Percentiles rank a stretch among this genome's conserved stretches.
Evolutionary conservation across 2,797 vertebrate genomes (phyloP).

Genomic region (Alcedo quadribrachys): DNA sequence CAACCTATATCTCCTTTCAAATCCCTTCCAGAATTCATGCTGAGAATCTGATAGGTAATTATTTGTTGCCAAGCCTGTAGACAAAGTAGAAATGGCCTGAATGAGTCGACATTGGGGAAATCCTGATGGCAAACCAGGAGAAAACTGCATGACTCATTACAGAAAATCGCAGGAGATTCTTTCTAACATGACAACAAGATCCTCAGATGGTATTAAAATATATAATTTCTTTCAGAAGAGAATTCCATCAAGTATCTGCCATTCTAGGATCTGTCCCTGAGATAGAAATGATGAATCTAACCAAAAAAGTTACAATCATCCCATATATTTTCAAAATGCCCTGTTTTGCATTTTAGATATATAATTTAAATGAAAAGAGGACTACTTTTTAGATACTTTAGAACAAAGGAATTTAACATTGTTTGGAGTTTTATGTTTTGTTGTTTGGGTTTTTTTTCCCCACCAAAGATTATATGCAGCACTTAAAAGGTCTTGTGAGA

Average conservation of each 20-base stretch:
- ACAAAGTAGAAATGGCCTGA: not conserved
- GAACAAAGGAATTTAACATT: not conserved
- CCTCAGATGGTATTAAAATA: not conserved
- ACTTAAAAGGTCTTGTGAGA: not conserved
- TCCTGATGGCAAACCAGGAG: not conserved
- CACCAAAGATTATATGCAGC: not conserved
- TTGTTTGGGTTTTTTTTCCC: not conserved
- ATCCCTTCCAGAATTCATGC: not conserved
- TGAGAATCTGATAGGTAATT: not conserved
- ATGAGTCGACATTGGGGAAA: not conserved
- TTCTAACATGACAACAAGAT: not conserved
- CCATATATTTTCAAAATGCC: not conserved
- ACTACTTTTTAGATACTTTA: not conserved
- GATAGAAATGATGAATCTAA: not conserved
- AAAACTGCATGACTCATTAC: not conserved
- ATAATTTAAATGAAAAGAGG: not conserved
- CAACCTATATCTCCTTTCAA: not conserved
- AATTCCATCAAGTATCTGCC: not conserved
- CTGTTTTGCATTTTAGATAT: not conserved
- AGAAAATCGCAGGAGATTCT: not conserved
- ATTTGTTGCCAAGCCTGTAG: not conserved
- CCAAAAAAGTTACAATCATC: not conserved
- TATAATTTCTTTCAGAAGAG: not conserved
- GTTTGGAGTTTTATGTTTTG: not conserved
- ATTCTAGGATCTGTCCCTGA: not conserved